Percentiles rank a stretch among this genome's conserved stretches.
Evolutionary conservation across 2,797 vertebrate species (phyloP).

Genomic region (Loris lydekkerianus): DNA sequence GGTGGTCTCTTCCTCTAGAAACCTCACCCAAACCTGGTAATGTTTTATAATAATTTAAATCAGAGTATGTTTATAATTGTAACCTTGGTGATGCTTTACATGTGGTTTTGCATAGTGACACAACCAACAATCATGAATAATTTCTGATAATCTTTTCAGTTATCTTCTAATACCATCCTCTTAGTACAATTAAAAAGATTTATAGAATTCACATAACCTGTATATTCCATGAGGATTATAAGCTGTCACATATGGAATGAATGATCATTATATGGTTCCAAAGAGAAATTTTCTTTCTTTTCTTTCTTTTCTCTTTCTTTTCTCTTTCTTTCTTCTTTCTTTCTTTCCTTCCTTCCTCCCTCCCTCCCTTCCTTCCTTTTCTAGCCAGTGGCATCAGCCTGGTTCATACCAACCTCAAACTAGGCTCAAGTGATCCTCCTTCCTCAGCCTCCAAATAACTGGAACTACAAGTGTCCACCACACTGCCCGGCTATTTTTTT

Average conservation of each 20-base stretch:
- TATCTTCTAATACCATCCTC: neutral
- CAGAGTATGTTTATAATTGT: constrained; percentile 52
- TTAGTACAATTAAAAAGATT: constrained; percentile 25
- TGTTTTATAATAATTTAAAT: constrained; percentile 75
- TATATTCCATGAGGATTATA: constrained; percentile 33
- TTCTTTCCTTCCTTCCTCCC: too few species aligned
- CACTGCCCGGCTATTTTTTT: too few species aligned
- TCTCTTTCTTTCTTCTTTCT: too few species aligned
- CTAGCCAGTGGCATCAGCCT: too few species aligned
- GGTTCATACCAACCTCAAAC: too few species aligned
- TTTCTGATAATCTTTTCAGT: constrained; percentile 61
- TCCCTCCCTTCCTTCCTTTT: too few species aligned
- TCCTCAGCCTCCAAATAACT: too few species aligned
- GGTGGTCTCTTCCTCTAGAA: constrained; percentile 55
- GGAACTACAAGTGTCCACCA: too few species aligned
- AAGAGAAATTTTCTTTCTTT: neutral
- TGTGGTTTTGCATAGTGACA: constrained; percentile 42
- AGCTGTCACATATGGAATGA: neutral
- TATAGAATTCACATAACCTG: constrained; percentile 7
- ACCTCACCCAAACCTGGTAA: constrained; percentile 45
- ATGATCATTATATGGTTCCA: neutral
- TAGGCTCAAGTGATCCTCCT: too few species aligned
- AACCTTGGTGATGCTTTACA: constrained; percentile 57
- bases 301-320: too few species aligned
- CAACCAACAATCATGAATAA: constrained; percentile 16